Conservation (phyloP, 2,888 invertebrate genomes). For the Phymatocera aterrima region DNA sequence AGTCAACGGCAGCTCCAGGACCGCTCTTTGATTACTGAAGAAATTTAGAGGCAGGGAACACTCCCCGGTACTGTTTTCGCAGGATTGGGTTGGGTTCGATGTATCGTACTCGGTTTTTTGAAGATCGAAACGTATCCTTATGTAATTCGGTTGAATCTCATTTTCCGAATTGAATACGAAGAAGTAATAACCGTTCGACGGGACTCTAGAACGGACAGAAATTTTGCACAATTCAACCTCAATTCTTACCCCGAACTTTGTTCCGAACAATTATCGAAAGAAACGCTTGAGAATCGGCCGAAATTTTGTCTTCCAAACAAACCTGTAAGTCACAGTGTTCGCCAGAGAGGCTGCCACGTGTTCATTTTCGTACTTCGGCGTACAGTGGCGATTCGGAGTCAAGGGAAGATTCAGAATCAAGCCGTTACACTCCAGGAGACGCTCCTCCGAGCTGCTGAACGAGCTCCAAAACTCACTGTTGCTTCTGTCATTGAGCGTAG, state of each 20-base stretch:
- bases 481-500: conserved; percentile 82
- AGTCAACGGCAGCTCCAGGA: conserved; percentile 82
- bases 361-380: conserved; percentile 71
- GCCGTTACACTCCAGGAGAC: conserved; percentile 84
- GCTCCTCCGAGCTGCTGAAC: conserved; percentile 88
- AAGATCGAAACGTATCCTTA: conserved; percentile 82
- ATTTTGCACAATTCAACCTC: background rate
- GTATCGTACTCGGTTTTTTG: conserved; percentile 85
- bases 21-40: conserved; percentile 83
- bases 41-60: conserved; percentile 83
- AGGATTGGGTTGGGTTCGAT: conserved; percentile 78
- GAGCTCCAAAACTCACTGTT: conserved; percentile 90
- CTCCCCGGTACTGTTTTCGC: conserved; percentile 79
- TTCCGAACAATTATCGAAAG: too few species aligned
- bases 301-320: conserved; percentile 51
- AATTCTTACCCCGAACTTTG: too few species aligned
- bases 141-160: conserved; percentile 84
- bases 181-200: conserved; percentile 87
- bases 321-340: conserved; percentile 84
- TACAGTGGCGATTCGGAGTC: conserved; percentile 80
- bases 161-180: conserved; percentile 90
- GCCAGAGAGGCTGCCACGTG: conserved; percentile 76
- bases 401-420: conserved; percentile 84
- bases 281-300: background rate
- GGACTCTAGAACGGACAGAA: conserved; percentile 77